These are phyloP conservation scores for Arizona elegans DNA, from an alignment of 2,113 vertebrate genomes.

Conservation along the genomic window DNA sequence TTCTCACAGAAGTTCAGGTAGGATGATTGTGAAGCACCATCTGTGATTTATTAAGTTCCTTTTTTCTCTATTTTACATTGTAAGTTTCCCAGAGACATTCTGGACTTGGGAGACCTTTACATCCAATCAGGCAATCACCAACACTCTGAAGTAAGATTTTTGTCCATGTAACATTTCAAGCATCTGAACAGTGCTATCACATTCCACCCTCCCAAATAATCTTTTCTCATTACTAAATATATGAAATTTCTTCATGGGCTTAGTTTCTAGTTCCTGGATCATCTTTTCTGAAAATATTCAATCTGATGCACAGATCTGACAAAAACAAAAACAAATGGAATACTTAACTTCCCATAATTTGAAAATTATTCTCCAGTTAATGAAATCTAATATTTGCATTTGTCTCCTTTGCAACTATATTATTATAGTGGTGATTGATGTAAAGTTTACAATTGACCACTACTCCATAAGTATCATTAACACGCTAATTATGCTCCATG, in stretches of 20 bases:
- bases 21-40: not conserved
- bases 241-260: not conserved
- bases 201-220: not conserved
- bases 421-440: not conserved
- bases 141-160: not conserved
- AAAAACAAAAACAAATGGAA: not conserved
- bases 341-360: not conserved
- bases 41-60: not conserved
- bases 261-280: not conserved
- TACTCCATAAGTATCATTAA: not conserved
- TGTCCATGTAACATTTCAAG: not conserved
- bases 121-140: not conserved
- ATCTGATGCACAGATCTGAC: not conserved
- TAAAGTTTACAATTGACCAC: not conserved
- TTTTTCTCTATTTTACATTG: not conserved
- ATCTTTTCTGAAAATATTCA: not conserved
- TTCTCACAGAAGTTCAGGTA: not conserved
- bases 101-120: not conserved
- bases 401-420: not conserved
- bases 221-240: not conserved
- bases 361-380: not conserved
- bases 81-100: not conserved
- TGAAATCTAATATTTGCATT: not conserved
- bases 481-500: not conserved
- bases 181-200: not conserved